These are phyloP conservation scores for Tanypteryx hageni DNA, from an alignment of 2,888 invertebrate genomes.

Conservation along the genomic window DNA sequence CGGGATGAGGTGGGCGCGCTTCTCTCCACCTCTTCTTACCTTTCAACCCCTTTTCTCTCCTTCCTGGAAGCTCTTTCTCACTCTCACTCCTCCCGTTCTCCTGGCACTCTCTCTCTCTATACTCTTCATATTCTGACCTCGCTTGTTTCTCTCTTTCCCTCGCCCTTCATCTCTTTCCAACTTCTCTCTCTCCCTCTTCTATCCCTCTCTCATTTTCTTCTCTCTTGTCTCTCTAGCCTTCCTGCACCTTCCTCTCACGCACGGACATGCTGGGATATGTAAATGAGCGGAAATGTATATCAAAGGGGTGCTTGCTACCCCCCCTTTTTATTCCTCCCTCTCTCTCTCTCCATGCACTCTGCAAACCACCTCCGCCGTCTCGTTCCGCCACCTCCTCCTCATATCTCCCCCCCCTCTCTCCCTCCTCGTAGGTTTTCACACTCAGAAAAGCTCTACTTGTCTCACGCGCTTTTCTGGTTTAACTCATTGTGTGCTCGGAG, in stretches of 20 bases:
- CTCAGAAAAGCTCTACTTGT: not conserved
- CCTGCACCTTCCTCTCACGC: not conserved
- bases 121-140: too few relatives aligned
- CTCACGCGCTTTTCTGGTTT: not conserved
- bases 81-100: too few relatives aligned
- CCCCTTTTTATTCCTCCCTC: not conserved
- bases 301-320: not conserved
- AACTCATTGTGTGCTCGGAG: not conserved
- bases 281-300: slow-evolving; percentile 25
- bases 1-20: not conserved
- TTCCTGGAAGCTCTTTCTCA: too few relatives aligned
- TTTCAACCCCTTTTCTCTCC: too few relatives aligned
- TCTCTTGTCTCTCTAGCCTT: not conserved
- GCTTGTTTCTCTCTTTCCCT: too few relatives aligned
- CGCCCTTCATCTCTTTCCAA: too few relatives aligned
- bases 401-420: not conserved
- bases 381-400: not conserved
- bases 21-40: too few relatives aligned
- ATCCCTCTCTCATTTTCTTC: not conserved
- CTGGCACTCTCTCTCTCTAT: too few relatives aligned
- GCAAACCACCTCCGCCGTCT: not conserved
- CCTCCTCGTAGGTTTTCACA: not conserved
- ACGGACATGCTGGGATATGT: not conserved
- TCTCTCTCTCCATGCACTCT: not conserved
- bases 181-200: not conserved